Evolutionary conservation across 2,113 vertebrate species (phyloP).

Genomic region (Oostethus manadensis): DNA sequence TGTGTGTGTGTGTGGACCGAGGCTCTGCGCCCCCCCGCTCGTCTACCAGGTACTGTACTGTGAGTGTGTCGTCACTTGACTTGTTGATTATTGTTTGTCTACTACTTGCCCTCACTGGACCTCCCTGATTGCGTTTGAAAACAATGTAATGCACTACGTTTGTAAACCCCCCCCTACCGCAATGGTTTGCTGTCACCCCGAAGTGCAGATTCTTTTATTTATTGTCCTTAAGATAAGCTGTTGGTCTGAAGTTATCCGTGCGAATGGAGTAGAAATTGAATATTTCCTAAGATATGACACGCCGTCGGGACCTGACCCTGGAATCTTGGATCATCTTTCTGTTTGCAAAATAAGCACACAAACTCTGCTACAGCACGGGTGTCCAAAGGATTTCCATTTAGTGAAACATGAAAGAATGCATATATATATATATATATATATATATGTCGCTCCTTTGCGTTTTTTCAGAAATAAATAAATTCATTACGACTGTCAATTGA

Average conservation of each 20-base stretch:
- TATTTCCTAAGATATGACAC: conserved; percentile 54
- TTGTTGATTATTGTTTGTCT: conserved; percentile 1
- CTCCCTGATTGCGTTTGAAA: conserved; percentile 77
- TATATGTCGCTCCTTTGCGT: too few relatives aligned
- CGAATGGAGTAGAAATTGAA: conserved; percentile 76
- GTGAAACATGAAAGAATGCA: too few relatives aligned
- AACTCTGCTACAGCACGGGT: too few relatives aligned
- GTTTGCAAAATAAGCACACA: too few relatives aligned
- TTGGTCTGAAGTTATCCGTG: conserved; percentile 68
- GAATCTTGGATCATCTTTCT: background rate
- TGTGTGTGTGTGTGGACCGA: conserved; percentile 50
- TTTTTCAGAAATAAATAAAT: too few relatives aligned
- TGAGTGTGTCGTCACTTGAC: conserved; percentile 60
- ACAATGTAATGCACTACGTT: conserved; percentile 93
- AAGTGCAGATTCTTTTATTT: conserved; percentile 56
- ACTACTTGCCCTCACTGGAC: conserved; percentile 51
- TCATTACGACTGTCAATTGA: too few relatives aligned
- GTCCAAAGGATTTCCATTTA: too few relatives aligned
- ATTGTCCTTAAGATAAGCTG: conserved; percentile 86
- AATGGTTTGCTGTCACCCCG: conserved; percentile 47
- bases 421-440: too few relatives aligned
- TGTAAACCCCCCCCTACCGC: conserved; percentile 62
- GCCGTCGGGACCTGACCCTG: background rate
- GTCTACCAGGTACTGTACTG: conserved; percentile 80
- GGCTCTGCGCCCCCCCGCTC: background rate